Percentiles rank a stretch among this genome's conserved stretches.
These are phyloP conservation scores for Stictocephala bisonia DNA, from an alignment of 2,888 invertebrate species.

Conservation along the genomic window DNA sequence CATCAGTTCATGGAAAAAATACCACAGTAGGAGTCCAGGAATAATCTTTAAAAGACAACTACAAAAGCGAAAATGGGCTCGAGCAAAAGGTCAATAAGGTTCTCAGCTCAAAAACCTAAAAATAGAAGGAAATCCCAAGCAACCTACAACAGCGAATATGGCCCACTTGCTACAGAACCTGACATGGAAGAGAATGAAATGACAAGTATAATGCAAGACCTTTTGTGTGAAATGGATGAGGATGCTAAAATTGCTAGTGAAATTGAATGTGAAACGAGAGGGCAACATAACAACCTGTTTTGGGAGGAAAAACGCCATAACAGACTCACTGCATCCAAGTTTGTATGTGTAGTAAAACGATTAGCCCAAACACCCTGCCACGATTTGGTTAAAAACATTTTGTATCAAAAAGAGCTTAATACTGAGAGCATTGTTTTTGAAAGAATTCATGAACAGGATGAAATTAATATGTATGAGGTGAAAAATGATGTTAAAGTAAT, in stretches of 20 bases:
- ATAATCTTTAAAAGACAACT: slow-evolving; percentile 5
- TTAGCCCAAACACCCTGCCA: slow-evolving; percentile 11
- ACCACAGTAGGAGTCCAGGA: slow-evolving; percentile 1
- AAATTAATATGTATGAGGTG: neutral
- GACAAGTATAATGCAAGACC: neutral
- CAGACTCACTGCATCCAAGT: slow-evolving; percentile 40
- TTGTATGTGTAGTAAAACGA: slow-evolving; percentile 41
- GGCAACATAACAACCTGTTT: neutral
- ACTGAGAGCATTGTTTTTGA: slow-evolving; percentile 1
- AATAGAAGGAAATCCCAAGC: neutral
- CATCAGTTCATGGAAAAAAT: slow-evolving; percentile 5
- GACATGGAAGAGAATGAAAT: slow-evolving; percentile 18
- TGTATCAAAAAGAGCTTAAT: neutral
- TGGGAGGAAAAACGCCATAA: slow-evolving; percentile 27
- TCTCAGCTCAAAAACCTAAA: neutral
- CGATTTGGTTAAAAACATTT: neutral
- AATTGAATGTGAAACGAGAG: neutral
- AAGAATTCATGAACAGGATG: slow-evolving; percentile 24
- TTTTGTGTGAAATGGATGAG: neutral
- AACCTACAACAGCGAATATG: slow-evolving; percentile 1
- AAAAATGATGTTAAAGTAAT: slow-evolving; percentile 3
- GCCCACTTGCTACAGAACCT: neutral
- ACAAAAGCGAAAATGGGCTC: too few relatives aligned
- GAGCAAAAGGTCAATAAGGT: too few relatives aligned
- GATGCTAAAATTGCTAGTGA: neutral